phyloP scores from a whole-genome alignment of 2,797 vertebrate genomes.

The Enteromius paludinosus region DNA sequence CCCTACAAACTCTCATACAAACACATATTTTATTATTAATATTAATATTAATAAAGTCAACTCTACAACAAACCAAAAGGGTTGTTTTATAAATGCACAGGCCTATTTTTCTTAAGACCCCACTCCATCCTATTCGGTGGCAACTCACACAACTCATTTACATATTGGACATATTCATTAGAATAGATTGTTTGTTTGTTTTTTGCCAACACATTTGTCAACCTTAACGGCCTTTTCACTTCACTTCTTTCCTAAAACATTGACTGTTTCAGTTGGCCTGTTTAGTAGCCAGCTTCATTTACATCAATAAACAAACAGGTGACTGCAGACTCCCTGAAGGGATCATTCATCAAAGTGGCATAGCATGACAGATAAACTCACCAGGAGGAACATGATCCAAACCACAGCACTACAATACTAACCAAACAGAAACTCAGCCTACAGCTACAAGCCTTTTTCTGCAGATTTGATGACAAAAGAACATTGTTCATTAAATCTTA shows the following conservation, averaged over 20 bases:
- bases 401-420: slow-evolving; percentile 9
- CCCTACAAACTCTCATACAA: neutral
- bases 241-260: slow-evolving; percentile 69
- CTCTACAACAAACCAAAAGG: neutral
- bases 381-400: slow-evolving; percentile 29
- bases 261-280: slow-evolving; percentile 65
- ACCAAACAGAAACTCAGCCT: slow-evolving; percentile 5
- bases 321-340: slow-evolving; percentile 43
- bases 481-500: neutral
- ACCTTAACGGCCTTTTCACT: slow-evolving; percentile 68
- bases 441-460: neutral
- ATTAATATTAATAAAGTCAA: neutral
- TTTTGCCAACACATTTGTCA: slow-evolving; percentile 56
- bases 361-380: slow-evolving; percentile 31
- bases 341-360: slow-evolving; percentile 25
- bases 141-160: neutral
- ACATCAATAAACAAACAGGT: slow-evolving; percentile 45
- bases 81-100: neutral
- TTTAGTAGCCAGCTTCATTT: slow-evolving; percentile 20
- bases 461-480: neutral
- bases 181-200: slow-evolving; percentile 3
- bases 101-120: neutral
- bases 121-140: neutral
- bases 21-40: neutral
- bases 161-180: neutral